A percentile compares a stretch with the other conserved stretches of the same genome.
These are phyloP conservation scores for Epinotia brunnichana DNA, from an alignment of 2,888 invertebrate genomes.

Conservation along the genomic window DNA sequence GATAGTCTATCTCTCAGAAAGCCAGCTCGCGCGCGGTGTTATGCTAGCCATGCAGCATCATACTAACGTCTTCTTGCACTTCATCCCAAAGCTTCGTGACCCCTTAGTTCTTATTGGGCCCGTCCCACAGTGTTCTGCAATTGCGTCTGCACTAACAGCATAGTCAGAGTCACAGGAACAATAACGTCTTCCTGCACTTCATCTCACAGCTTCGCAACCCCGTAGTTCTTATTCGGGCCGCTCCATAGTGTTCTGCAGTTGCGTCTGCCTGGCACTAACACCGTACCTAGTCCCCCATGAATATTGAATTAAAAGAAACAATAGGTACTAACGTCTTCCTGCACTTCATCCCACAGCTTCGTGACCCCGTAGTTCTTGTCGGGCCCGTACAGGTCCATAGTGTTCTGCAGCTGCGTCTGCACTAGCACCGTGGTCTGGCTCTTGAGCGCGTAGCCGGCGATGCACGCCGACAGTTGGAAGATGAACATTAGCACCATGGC, in stretches of 20 bases:
- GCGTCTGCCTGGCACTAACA: slow-evolving; percentile 72
- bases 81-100: slow-evolving; percentile 84
- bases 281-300: slow-evolving; percentile 67
- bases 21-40: too few relatives aligned
- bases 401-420: slow-evolving; percentile 74
- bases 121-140: slow-evolving; percentile 80
- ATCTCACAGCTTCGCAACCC: slow-evolving; percentile 84
- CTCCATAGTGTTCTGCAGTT: slow-evolving; percentile 79
- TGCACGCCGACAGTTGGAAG: slow-evolving; percentile 90
- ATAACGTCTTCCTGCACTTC: slow-evolving; percentile 83
- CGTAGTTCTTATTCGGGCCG: slow-evolving; percentile 57
- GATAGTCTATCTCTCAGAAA: too few relatives aligned
- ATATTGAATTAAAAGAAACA: not conserved
- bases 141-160: slow-evolving; percentile 77
- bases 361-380: slow-evolving; percentile 68
- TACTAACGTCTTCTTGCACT: slow-evolving; percentile 83
- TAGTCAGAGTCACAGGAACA: slow-evolving; percentile 57
- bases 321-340: slow-evolving; percentile 80
- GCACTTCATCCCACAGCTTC: slow-evolving; percentile 85
- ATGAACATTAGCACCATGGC: slow-evolving; percentile 88
- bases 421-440: slow-evolving; percentile 82
- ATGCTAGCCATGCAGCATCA: not conserved
- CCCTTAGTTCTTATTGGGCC: slow-evolving; percentile 59
- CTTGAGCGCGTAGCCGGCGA: slow-evolving; percentile 87
- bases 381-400: slow-evolving; percentile 77